Evolutionary conservation across 2,888 invertebrate species (phyloP), one percentile per base, ranked within the genome.

Genomic region (Netelia inedita): DNA sequence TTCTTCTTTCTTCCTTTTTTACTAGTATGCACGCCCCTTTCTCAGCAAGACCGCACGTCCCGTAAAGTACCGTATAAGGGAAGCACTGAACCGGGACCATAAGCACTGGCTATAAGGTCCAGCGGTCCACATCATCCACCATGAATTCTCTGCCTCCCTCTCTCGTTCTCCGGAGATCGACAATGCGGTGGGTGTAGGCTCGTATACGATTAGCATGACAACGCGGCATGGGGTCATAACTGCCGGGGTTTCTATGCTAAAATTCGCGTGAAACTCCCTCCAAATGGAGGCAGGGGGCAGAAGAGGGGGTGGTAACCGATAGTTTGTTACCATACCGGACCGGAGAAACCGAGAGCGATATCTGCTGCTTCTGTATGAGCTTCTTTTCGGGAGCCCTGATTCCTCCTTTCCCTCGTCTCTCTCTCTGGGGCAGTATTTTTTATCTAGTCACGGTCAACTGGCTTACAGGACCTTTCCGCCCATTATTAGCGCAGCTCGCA

Each of bases 381-480:
- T 59, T 41, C 65, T 74, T 69, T 41, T 28, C 71, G 21, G 69
- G 78, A 76, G 43, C 68, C 69, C 35, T 23, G 65, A 10, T 63
- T 63, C 59, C 41, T 72, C 8, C 68, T 43, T 55, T 79, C 71
- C 19, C 71, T 19, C 19, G 3, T 35, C 50, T 41, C 43, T 82
- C 74, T 79, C 90, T 91, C 90, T 91, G 91, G 88, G 92, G 92
- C 93, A 93, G 92, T 93, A 93, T 94, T 94, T 94, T 94, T 94
- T 94, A 94, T 94, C 94, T 93, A 92, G 94, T 93, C 94, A 94
- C 93, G 93, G 93, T 94, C 93, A 94, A 94, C 93, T 93, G 93
- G 92, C 93, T 92, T 91, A 92, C 90, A 89, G 90, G 89, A 84
- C 87, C 88, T 92, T 87, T 90, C 93, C 92, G 91, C 92, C 93